phyloP scores from a whole-genome alignment of 2,797 vertebrate species.

The Neosilurus mollespiculum region DNA sequence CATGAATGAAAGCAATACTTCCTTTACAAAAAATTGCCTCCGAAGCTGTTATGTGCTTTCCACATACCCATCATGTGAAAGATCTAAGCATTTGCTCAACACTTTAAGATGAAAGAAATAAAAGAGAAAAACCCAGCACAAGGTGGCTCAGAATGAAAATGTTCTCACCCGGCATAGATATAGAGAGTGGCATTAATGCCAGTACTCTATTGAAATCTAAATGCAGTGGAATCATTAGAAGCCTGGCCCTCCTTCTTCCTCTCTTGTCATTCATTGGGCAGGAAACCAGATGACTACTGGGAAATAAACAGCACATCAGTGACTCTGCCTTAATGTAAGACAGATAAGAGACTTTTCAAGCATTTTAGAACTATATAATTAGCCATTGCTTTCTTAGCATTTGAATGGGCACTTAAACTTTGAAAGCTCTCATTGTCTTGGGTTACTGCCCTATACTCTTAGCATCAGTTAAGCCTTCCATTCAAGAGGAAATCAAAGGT shows the following conservation, averaged over 20 bases:
- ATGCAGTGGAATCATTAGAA: constrained; percentile 52
- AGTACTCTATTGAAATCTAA: constrained; percentile 49
- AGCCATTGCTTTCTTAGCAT: constrained; percentile 76
- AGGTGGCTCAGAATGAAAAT: constrained; percentile 17
- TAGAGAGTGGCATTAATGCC: constrained; percentile 44
- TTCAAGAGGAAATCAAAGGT: constrained; percentile 77
- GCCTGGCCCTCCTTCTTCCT: constrained; percentile 52
- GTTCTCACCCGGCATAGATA: constrained; percentile 16
- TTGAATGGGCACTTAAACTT: constrained; percentile 76
- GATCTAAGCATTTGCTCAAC: constrained; percentile 6
- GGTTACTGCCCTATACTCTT: constrained; percentile 68
- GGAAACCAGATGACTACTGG: constrained; percentile 67
- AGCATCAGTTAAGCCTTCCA: constrained; percentile 70
- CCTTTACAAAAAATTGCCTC: background rate
- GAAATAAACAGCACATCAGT: constrained; percentile 76
- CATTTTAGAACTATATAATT: constrained; percentile 79
- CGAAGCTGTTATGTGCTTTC: background rate
- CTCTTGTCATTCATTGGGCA: constrained; percentile 60
- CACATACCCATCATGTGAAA: constrained; percentile 8
- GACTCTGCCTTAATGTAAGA: constrained; percentile 71
- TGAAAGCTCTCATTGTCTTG: constrained; percentile 81
- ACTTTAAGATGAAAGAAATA: background rate
- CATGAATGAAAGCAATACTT: constrained; percentile 2
- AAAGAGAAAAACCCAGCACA: constrained; percentile 4
- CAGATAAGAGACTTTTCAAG: constrained; percentile 81